A percentile compares a stretch with the other conserved stretches of the same genome.
phyloP scores from a whole-genome alignment of 2,888 invertebrate species.

The Norana najaformis region DNA sequence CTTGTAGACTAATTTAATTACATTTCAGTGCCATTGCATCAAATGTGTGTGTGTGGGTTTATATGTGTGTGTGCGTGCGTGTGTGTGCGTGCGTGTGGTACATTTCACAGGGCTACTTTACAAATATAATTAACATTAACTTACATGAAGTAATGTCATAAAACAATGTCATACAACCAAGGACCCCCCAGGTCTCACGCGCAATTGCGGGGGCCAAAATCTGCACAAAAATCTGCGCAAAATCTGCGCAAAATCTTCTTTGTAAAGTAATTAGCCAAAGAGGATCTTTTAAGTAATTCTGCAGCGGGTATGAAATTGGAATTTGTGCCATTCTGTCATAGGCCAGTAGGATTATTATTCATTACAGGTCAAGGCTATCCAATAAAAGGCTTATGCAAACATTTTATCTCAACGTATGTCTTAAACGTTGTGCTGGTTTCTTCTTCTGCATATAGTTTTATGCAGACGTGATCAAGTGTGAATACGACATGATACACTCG shows the following conservation, averaged over 20 bases:
- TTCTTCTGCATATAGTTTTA: constrained; percentile 40
- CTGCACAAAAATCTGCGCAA: neutral
- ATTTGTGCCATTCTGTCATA: neutral
- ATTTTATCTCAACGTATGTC: neutral
- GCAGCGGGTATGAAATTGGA: too few relatives aligned
- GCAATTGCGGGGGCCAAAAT: neutral
- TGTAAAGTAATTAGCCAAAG: too few relatives aligned
- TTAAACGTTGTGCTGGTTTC: neutral
- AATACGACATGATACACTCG: constrained; percentile 42
- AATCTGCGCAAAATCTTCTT: neutral
- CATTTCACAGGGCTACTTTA: neutral
- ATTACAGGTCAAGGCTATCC: too few relatives aligned
- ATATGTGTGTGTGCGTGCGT: too few relatives aligned
- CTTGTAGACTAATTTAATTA: too few relatives aligned
- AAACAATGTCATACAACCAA: neutral
- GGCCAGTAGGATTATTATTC: neutral
- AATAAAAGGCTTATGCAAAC: too few relatives aligned
- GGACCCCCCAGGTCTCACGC: neutral
- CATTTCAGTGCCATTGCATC: too few relatives aligned
- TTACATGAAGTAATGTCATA: too few relatives aligned
- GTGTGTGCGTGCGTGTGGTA: too few relatives aligned
- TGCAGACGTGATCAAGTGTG: constrained; percentile 42
- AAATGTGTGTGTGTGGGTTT: too few relatives aligned
- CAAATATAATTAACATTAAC: too few relatives aligned
- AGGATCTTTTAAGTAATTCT: neutral